phyloP scores from a whole-genome alignment of 2,797 vertebrate species.

The Chloroceryle amazona region DNA sequence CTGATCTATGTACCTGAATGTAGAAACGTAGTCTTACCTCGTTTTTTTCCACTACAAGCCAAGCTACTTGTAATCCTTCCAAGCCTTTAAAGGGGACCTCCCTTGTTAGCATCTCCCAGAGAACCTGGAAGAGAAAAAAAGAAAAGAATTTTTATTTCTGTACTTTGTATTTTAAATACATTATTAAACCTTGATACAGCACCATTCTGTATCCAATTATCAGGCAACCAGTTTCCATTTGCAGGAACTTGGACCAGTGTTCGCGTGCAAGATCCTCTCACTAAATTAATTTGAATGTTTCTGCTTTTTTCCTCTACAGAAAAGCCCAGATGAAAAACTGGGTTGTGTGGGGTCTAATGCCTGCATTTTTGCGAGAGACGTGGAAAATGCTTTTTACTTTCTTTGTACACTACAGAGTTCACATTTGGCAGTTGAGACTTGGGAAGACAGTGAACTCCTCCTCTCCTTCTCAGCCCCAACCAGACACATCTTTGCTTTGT shows the following conservation, averaged over 20 bases:
- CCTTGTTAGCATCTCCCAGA: constrained; percentile 99
- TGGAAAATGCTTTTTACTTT: constrained; percentile 33
- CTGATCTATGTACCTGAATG: constrained; percentile 91
- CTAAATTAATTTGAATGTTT: constrained; percentile 68
- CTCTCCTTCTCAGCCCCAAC: constrained; percentile 39
- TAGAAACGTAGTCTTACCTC: constrained; percentile 93
- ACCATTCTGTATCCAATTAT: constrained; percentile 82
- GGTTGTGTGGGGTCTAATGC: neutral
- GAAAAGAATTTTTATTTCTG: constrained; percentile 84
- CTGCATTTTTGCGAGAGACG: constrained; percentile 52
- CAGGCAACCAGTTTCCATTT: constrained; percentile 75
- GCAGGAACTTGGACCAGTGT: constrained; percentile 74
- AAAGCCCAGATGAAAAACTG: constrained; percentile 67
- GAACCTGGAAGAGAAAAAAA: constrained; percentile 91
- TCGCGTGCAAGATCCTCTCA: constrained; percentile 66
- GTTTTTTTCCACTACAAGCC: constrained; percentile 99
- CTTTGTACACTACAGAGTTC: constrained; percentile 41
- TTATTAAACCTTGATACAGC: constrained; percentile 81
- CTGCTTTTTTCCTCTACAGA: constrained; percentile 64
- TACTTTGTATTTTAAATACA: constrained; percentile 83
- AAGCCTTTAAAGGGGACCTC: constrained; percentile 99
- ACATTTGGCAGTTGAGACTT: constrained; percentile 48
- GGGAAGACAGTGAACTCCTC: constrained; percentile 49
- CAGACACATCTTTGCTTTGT: constrained; percentile 31
- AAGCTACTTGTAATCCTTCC: constrained; percentile 99